phyloP scores from a whole-genome alignment of 2,797 vertebrate genomes.

The Protonibea diacanthus region DNA sequence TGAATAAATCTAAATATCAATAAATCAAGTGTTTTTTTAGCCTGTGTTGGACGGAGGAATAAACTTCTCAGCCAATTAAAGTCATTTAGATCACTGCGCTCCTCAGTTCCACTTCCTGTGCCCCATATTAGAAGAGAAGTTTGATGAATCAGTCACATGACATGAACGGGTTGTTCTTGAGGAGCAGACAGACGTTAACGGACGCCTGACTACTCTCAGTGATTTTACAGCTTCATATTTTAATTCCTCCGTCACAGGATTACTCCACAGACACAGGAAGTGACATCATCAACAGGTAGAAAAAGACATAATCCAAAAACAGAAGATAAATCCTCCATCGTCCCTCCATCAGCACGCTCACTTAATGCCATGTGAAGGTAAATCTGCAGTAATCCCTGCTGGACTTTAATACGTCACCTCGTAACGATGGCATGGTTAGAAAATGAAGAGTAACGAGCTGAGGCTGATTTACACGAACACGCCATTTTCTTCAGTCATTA shows the following conservation, averaged over 20 bases:
- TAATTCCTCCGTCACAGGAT: neutral
- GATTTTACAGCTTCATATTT: neutral
- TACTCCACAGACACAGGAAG: neutral
- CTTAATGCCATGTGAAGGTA: conserved; percentile 50
- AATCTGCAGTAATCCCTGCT: conserved; percentile 62
- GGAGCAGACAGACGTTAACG: neutral
- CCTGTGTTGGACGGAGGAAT: no score
- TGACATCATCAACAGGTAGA: conserved; percentile 44
- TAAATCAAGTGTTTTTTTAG: no score
- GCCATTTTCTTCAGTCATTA: no score
- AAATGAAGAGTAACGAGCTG: no score
- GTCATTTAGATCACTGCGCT: no score
- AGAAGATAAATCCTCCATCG: conserved; percentile 52
- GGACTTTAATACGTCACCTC: neutral
- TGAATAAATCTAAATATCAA: no score
- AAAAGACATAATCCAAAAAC: conserved; percentile 52
- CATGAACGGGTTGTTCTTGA: no score
- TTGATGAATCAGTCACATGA: neutral
- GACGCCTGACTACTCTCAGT: neutral
- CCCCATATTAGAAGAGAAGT: neutral
- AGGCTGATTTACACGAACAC: no score
- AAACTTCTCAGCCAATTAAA: no score
- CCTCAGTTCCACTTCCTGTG: neutral
- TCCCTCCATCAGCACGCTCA: conserved; percentile 19
- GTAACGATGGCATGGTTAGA: no score